Evolutionary conservation across 2,113 vertebrate genomes (phyloP).

Genomic region (Psittacula cyanocephala): DNA sequence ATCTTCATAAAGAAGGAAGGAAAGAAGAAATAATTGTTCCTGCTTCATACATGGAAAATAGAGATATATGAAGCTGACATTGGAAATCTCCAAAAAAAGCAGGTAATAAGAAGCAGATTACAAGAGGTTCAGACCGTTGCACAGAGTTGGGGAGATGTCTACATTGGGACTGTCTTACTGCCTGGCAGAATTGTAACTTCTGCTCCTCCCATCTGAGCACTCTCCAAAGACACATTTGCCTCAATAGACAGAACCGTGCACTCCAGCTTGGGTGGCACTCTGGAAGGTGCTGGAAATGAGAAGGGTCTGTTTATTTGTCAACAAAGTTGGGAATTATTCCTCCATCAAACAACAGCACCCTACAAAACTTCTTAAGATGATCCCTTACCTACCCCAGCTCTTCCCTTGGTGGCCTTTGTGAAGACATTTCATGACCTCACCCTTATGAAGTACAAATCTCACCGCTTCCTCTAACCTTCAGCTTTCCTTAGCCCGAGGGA

Average conservation of each 20-base stretch:
- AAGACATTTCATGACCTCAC: background rate
- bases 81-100: background rate
- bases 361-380: background rate
- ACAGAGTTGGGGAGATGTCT: background rate
- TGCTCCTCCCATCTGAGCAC: background rate
- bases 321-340: background rate
- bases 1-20: background rate
- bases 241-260: fast-evolving
- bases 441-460: background rate
- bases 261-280: background rate
- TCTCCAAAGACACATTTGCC: background rate
- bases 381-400: background rate
- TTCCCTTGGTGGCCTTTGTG: background rate
- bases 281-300: background rate
- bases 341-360: background rate
- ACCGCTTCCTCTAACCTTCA: background rate
- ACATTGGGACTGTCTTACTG: background rate
- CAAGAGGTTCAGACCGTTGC: background rate
- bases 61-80: background rate
- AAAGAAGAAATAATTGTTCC: background rate
- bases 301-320: background rate
- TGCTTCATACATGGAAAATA: background rate
- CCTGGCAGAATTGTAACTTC: background rate
- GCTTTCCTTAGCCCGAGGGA: background rate
- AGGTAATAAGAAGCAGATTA: background rate